These are phyloP conservation scores for Acanthosepion esculentum DNA, from an alignment of 2,888 invertebrate genomes.

Conservation along the genomic window DNA sequence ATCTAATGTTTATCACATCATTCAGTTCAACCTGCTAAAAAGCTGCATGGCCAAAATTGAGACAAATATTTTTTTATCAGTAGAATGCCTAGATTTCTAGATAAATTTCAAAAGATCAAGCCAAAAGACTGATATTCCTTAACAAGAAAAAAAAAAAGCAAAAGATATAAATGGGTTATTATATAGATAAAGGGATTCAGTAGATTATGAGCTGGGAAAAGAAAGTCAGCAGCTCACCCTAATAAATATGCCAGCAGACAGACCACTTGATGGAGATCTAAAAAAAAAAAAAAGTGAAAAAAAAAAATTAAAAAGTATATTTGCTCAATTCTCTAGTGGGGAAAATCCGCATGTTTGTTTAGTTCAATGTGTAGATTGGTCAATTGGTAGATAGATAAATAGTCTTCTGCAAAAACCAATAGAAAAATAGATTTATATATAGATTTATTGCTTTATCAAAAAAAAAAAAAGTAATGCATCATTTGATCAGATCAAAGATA, in stretches of 20 bases:
- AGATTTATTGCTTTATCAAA: not conserved
- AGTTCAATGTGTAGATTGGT: not conserved
- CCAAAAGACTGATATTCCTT: too few species aligned
- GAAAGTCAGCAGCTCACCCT: not conserved
- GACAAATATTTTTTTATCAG: too few species aligned
- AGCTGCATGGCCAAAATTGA: too few species aligned
- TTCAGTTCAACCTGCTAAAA: too few species aligned
- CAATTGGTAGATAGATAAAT: not conserved
- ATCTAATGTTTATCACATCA: too few species aligned
- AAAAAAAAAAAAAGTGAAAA: too few species aligned
- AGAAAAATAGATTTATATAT: not conserved
- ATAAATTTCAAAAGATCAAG: too few species aligned
- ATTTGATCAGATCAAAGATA: not conserved
- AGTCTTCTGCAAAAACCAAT: not conserved
- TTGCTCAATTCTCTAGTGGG: not conserved
- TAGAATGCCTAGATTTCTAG: too few species aligned
- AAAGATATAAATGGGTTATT: not conserved
- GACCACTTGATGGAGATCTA: not conserved
- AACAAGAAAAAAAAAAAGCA: not conserved
- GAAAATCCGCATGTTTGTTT: not conserved
- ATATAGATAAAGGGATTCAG: not conserved
- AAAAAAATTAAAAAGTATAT: not conserved
- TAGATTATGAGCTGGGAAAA: not conserved
- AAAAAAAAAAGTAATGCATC: not conserved
- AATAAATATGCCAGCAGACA: not conserved